Base-by-base conservation (phyloP, 1,140 invertebrate genomes). In the Rhopalosiphum padi region DNA sequence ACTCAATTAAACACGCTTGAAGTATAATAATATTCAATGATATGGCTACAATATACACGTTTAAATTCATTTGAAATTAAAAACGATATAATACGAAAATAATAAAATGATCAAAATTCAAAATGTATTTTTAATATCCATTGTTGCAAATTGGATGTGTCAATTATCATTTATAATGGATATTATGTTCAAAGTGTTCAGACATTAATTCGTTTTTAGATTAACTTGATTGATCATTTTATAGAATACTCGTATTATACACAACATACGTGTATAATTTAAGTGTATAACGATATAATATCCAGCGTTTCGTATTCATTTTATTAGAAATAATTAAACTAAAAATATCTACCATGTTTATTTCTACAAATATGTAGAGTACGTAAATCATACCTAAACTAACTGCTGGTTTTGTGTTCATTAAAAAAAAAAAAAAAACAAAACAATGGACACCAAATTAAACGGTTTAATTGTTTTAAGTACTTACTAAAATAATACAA, bases 51-150 rank as follows among this genome's bases (percentile, higher is more conserved):
- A 46, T 25, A 46, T 86, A 5, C 41, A 30, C 23, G 23, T 25
- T 46, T 30, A 43, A 86, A 86, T 86, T 25, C 83, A 86, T 43
- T 43, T 41, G 46, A 30, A 46, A 9, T 25, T 43, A 25, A 22
- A 41, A 46, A 86, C 25, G 23, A 43, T 23, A 86, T 43, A 8
- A 85, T 43, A 18, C 23, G 41, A 86, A 86, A 86, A 25, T 37
- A 43, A 30, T 46, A 43, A 30, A 25, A 86, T 43, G 9, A 86
- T 43, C 83, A 46, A 86, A 41, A 68, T 68, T n/a, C 30, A 68
- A 68, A 43, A 86, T 86, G 22, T 43, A 46, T 43, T 25, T 85
- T 30, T 86, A 86, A 86, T 86, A 86, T 86, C 83, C 8, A 86
- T 46, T 86, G 41, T 43, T 86, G 46, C 22, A 46, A 86, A 86